Conservation (phyloP, 1,140 invertebrate genomes). For the Potamilus streckersoni region DNA sequence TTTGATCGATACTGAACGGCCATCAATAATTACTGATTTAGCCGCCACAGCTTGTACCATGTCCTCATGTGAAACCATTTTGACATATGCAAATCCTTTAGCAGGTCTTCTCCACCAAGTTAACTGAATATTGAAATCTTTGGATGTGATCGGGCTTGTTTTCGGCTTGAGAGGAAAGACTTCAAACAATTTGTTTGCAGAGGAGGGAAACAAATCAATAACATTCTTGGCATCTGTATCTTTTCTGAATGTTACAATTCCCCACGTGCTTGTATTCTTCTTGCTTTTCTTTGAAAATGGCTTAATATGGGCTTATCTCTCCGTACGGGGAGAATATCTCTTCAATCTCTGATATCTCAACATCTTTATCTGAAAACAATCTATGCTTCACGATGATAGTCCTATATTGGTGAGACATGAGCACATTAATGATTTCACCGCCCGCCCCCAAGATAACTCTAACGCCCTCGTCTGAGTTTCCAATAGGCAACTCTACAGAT, state of each 20-base stretch:
- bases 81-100: conserved; percentile 39
- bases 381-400: conserved; percentile 31
- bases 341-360: conserved; percentile 12
- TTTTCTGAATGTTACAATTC: conserved; percentile 43
- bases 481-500: conserved; percentile 30
- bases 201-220: conserved; percentile 14
- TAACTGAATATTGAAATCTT: conserved; percentile 40
- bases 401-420: conserved; percentile 39
- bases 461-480: conserved; percentile 2
- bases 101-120: conserved; percentile 44
- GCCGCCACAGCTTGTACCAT: not conserved
- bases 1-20: too few species aligned
- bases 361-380: not conserved
- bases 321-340: conserved; percentile 9
- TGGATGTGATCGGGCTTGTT: not conserved
- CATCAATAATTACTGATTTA: too few species aligned
- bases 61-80: conserved; percentile 15
- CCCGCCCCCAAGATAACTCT: conserved; percentile 33
- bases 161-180: not conserved
- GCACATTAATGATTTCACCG: conserved; percentile 21
- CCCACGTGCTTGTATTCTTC: conserved; percentile 30
- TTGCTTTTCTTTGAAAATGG: conserved; percentile 13
- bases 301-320: conserved; percentile 12
- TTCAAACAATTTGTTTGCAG: conserved; percentile 5
- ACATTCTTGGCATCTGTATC: conserved; percentile 37